Percentiles rank a stretch among this genome's conserved stretches.
These are phyloP conservation scores for Paralichthys olivaceus DNA, from an alignment of 2,113 vertebrate species.

Conservation along the genomic window DNA sequence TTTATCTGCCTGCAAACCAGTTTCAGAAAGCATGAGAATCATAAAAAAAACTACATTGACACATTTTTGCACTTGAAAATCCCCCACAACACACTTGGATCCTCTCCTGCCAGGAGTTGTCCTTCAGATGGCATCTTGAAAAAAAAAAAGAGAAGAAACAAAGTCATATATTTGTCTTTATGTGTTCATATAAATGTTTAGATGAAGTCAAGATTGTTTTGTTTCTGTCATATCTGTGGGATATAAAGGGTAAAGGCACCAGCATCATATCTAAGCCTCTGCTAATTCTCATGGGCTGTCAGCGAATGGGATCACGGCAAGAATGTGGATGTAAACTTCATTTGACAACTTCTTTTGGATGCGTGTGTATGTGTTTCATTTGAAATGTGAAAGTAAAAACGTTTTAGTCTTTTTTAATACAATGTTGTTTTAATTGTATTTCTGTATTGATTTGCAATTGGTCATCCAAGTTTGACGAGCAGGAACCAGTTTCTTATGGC, in stretches of 20 bases:
- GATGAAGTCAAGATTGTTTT: conserved; percentile 21
- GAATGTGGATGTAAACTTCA: conserved; percentile 71
- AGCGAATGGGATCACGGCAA: conserved; percentile 60
- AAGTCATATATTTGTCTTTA: conserved; percentile 51
- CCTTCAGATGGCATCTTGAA: conserved; percentile 53
- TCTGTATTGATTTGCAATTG: conserved; percentile 60
- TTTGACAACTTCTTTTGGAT: conserved; percentile 39
- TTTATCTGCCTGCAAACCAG: conserved; percentile 60
- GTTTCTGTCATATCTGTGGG: conserved; percentile 58
- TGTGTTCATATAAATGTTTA: conserved; percentile 64
- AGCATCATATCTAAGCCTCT: conserved; percentile 69
- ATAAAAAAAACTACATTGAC: conserved; percentile 49
- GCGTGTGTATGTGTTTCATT: conserved; percentile 58
- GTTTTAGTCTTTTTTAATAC: conserved; percentile 42
- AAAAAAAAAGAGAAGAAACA: conserved; percentile 11
- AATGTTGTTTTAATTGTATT: conserved; percentile 64
- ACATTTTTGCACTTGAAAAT: conserved; percentile 76
- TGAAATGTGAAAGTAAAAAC: conserved; percentile 79
- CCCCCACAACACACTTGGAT: conserved; percentile 57
- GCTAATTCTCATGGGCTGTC: conserved; percentile 56
- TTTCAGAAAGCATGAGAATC: conserved; percentile 66
- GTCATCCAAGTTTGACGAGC: conserved; percentile 55
- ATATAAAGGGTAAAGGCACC: conserved; percentile 70
- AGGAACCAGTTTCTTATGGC: conserved; percentile 57
- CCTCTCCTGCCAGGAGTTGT: conserved; percentile 52